Percentiles rank a stretch among this genome's conserved stretches.
These are phyloP conservation scores for Cremastobaeus sp. DNA, from an alignment of 2,888 invertebrate species.

Conservation along the genomic window DNA sequence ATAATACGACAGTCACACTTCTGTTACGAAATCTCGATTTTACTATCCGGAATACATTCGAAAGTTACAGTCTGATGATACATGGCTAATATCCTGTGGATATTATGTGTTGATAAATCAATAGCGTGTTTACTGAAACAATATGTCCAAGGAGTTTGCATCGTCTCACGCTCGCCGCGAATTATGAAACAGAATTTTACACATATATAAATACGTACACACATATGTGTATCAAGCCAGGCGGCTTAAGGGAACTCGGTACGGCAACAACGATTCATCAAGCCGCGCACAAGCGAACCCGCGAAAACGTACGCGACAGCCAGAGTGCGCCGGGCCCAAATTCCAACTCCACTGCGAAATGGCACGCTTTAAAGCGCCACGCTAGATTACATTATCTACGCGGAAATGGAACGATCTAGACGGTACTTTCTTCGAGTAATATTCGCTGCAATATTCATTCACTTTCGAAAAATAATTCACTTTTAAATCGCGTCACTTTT, in stretches of 20 bases:
- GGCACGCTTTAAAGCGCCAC: no score
- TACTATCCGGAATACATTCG: slow-evolving; percentile 55
- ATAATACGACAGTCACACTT: slow-evolving; percentile 29
- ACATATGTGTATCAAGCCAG: no score
- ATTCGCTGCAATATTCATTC: neutral
- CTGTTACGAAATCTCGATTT: slow-evolving; percentile 45
- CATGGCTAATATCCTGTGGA: slow-evolving; percentile 45
- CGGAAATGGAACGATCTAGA: slow-evolving; percentile 8
- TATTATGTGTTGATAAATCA: slow-evolving; percentile 51
- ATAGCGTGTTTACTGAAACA: slow-evolving; percentile 23
- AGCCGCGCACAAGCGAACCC: no score
- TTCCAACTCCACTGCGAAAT: no score
- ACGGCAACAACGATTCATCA: slow-evolving; percentile 2
- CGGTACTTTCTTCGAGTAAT: slow-evolving; percentile 3
- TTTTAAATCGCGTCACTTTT: no score
- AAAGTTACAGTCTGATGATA: slow-evolving; percentile 48
- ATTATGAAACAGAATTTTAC: slow-evolving; percentile 21
- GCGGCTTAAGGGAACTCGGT: no score
- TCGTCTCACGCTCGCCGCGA: slow-evolving; percentile 9
- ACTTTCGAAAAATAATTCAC: no score
- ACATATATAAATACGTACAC: slow-evolving; percentile 1
- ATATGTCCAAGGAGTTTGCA: slow-evolving; percentile 22
- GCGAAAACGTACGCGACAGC: no score
- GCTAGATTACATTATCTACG: no score
- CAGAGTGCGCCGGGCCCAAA: no score